phyloP scores from a whole-genome alignment of 2,797 vertebrate genomes.

The Cyclopterus lumpus region DNA sequence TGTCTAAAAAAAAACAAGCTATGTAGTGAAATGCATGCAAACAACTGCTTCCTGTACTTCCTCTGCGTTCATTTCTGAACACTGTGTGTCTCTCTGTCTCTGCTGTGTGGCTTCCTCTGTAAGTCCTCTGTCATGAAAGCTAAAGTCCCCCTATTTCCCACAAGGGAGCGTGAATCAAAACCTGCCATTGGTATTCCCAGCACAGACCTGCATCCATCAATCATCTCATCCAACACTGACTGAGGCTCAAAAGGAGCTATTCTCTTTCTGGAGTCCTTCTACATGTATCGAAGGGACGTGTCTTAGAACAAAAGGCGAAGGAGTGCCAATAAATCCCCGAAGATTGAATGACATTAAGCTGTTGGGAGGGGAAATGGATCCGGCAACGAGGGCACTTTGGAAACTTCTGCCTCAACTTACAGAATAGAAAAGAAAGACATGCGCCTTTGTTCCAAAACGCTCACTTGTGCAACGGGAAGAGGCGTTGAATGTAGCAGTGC shows the following conservation, averaged over 20 bases:
- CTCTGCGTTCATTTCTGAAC: slow-evolving; percentile 21
- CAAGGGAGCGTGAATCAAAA: slow-evolving; percentile 71
- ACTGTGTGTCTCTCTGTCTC: background rate
- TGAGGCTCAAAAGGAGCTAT: slow-evolving; percentile 64
- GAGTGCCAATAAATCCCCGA: slow-evolving; percentile 71
- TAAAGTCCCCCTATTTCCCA: slow-evolving; percentile 67
- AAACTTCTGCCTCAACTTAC: slow-evolving; percentile 60
- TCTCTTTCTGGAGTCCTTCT: slow-evolving; percentile 62
- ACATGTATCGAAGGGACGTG: slow-evolving; percentile 68
- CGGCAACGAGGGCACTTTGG: slow-evolving; percentile 60
- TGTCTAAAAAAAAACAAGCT: background rate
- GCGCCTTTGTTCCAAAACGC: slow-evolving; percentile 9
- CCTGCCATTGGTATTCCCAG: slow-evolving; percentile 77
- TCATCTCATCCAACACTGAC: slow-evolving; percentile 71
- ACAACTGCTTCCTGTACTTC: background rate
- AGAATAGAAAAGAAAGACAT: slow-evolving; percentile 47
- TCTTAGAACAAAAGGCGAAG: slow-evolving; percentile 73
- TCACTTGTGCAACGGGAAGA: slow-evolving; percentile 19
- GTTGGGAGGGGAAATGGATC: slow-evolving; percentile 62
- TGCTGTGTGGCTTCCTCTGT: slow-evolving; percentile 28
- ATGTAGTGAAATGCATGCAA: background rate
- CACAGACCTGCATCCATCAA: slow-evolving; percentile 80
- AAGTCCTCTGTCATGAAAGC: slow-evolving; percentile 70
- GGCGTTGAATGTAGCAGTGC: slow-evolving; percentile 25
- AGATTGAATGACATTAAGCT: slow-evolving; percentile 73